phyloP scores from a whole-genome alignment of 1,140 invertebrate species.

The Hestina assimilis region DNA sequence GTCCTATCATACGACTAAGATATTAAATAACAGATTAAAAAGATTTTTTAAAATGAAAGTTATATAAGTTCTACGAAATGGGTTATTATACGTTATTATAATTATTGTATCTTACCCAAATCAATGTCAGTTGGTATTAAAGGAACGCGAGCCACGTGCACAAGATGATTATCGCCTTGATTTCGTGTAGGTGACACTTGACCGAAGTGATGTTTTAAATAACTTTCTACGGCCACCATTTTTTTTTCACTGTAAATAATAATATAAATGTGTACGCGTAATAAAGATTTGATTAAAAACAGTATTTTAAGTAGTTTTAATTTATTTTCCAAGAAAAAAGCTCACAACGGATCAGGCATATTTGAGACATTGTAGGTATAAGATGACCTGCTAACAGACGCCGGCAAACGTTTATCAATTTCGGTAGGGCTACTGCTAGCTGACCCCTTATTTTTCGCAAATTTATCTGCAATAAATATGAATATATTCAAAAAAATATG shows the following conservation, averaged over 20 bases:
- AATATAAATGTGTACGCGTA: not conserved
- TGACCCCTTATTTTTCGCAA: slow-evolving; percentile 10
- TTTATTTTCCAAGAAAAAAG: too few species aligned
- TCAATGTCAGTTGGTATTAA: slow-evolving; percentile 45
- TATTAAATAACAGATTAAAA: too few species aligned
- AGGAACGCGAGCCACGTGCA: slow-evolving; percentile 40
- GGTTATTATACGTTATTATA: too few species aligned
- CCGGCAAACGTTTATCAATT: slow-evolving; percentile 21
- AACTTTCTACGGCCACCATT: slow-evolving; percentile 51
- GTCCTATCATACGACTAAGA: too few species aligned
- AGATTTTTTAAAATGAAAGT: not conserved
- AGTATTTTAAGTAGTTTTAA: not conserved
- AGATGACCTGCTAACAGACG: slow-evolving; percentile 13
- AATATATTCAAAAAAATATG: not conserved
- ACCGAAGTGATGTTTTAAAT: slow-evolving; percentile 44
- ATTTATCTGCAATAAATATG: slow-evolving; percentile 7
- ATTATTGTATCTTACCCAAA: slow-evolving; percentile 32
- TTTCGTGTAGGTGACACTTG: slow-evolving; percentile 2
- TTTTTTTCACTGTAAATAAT: slow-evolving; percentile 38
- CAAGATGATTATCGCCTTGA: slow-evolving; percentile 4
- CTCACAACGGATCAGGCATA: slow-evolving; percentile 33
- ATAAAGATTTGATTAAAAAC: not conserved
- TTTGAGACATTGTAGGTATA: slow-evolving; percentile 16
- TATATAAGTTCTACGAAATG: too few species aligned
- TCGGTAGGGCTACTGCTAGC: slow-evolving; percentile 34